Evolutionary conservation across 2,888 invertebrate genomes (phyloP).

Genomic region (Philhelius pedissequus): DNA sequence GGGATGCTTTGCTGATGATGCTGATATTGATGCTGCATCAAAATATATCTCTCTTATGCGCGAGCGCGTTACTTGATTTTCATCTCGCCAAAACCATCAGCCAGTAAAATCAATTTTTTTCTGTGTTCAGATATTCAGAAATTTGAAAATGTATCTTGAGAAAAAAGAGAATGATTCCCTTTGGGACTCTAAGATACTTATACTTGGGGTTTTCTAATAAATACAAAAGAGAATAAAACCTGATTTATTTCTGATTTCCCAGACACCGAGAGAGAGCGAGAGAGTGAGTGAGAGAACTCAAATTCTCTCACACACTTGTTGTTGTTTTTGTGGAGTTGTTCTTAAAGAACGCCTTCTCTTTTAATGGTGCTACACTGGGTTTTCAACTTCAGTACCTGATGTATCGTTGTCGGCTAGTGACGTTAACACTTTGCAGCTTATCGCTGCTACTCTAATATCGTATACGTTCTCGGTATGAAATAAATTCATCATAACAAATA

Average conservation of each 20-base stretch:
- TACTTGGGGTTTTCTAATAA: not conserved
- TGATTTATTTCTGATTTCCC: not conserved
- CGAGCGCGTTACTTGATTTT: slow-evolving; percentile 31
- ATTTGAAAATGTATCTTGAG: slow-evolving; percentile 38
- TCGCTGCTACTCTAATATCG: slow-evolving; percentile 23
- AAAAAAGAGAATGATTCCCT: slow-evolving; percentile 19
- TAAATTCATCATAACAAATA: slow-evolving; percentile 8
- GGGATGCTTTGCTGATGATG: slow-evolving; percentile 27
- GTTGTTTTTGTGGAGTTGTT: slow-evolving; percentile 18
- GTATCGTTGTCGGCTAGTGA: slow-evolving; percentile 57
- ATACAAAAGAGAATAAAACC: slow-evolving; percentile 41
- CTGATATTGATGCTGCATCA: slow-evolving; percentile 1
- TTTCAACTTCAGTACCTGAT: slow-evolving; percentile 57
- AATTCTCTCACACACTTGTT: slow-evolving; percentile 50
- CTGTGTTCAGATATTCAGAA: no score
- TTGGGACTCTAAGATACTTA: not conserved
- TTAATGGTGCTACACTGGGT: slow-evolving; percentile 54
- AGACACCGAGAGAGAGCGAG: not conserved
- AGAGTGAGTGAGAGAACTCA: not conserved
- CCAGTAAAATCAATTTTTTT: slow-evolving; percentile 44
- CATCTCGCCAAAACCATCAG: slow-evolving; percentile 33
- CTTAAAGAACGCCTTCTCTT: slow-evolving; percentile 65
- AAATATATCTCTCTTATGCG: slow-evolving; percentile 47
- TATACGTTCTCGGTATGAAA: slow-evolving; percentile 37
- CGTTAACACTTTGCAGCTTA: slow-evolving; percentile 16